Conservation (phyloP, 2,888 invertebrate species). For the Cordilura impudica region DNA sequence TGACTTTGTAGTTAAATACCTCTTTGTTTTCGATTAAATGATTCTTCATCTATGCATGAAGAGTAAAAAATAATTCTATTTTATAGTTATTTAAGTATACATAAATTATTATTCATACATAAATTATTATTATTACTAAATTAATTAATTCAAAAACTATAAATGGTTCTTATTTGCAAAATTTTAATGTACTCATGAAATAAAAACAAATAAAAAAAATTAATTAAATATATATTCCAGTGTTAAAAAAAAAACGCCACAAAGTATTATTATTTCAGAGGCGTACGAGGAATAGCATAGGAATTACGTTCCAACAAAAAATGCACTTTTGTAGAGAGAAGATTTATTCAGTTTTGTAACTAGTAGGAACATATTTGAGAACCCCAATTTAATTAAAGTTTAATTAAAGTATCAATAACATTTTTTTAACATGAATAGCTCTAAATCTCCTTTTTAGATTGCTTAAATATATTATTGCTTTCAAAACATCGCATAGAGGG, state of each 20-base stretch:
- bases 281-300: too few species aligned
- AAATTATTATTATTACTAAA: conserved; percentile 42
- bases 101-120: conserved; percentile 32
- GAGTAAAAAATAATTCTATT: conserved; percentile 14
- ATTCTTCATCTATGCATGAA: background rate
- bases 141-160: conserved; percentile 14
- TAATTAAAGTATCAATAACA: too few species aligned
- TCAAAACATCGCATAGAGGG: too few species aligned
- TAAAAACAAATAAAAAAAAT: conserved; percentile 41
- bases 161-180: conserved; percentile 62
- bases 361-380: too few species aligned
- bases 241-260: conserved; percentile 66
- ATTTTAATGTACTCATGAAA: conserved; percentile 65
- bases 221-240: conserved; percentile 63
- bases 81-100: conserved; percentile 9
- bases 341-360: too few species aligned
- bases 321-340: too few species aligned
- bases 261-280: too few species aligned
- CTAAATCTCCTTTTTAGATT: too few species aligned
- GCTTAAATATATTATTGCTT: too few species aligned
- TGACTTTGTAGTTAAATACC: background rate
- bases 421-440: too few species aligned
- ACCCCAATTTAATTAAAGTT: too few species aligned
- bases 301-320: too few species aligned
- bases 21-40: background rate